A percentile compares a stretch with the other conserved stretches of the same genome.
These are phyloP conservation scores for Parnassius smintheus DNA, from an alignment of 2,888 invertebrate genomes.

Conservation along the genomic window DNA sequence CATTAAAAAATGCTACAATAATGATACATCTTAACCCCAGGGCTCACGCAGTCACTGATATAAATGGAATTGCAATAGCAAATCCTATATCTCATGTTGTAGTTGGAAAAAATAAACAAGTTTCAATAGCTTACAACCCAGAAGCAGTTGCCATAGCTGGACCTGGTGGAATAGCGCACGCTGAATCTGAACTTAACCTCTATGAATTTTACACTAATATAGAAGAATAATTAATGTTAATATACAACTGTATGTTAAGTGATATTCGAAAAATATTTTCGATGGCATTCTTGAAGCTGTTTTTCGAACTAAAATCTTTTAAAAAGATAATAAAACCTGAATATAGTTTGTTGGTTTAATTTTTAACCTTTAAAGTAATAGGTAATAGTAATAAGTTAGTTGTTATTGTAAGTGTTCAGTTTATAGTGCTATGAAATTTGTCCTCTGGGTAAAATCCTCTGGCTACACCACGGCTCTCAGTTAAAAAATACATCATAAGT, in stretches of 20 bases:
- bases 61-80: conserved; percentile 85
- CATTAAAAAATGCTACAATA: conserved; percentile 46
- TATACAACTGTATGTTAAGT: conserved; percentile 12
- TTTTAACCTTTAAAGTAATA: background rate
- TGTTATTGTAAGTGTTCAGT: too few species aligned
- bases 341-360: conserved; percentile 17
- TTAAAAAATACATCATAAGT: too few species aligned
- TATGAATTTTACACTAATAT: conserved; percentile 57
- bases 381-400: too few species aligned
- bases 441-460: too few species aligned
- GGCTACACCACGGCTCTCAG: too few species aligned
- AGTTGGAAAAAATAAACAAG: conserved; percentile 80
- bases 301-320: conserved; percentile 44
- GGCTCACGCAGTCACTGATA: conserved; percentile 84
- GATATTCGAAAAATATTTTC: conserved; percentile 58
- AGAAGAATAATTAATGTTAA: conserved; percentile 41
- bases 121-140: conserved; percentile 84
- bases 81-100: conserved; percentile 85
- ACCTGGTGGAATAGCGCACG: conserved; percentile 88
- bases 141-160: conserved; percentile 87
- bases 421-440: too few species aligned
- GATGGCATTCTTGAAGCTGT: conserved; percentile 64
- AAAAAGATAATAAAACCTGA: conserved; percentile 5
- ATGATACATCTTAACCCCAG: conserved; percentile 80
- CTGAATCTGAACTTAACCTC: conserved; percentile 86